These are phyloP conservation scores for Drosophila stalkeri DNA, from an alignment of 2,888 invertebrate genomes.

Conservation along the genomic window DNA sequence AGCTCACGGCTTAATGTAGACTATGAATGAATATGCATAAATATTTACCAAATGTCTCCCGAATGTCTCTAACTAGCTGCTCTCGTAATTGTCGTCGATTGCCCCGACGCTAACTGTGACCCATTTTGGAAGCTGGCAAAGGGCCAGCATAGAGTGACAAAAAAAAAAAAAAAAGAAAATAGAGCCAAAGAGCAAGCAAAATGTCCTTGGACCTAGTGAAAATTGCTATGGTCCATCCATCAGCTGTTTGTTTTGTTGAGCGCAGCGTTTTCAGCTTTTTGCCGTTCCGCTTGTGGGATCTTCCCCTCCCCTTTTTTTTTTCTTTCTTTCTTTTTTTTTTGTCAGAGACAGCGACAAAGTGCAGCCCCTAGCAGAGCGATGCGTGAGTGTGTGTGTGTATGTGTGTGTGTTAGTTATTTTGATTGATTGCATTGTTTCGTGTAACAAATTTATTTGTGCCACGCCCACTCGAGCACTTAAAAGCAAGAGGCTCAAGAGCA, in stretches of 20 bases:
- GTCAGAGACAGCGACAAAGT: slow-evolving; percentile 58
- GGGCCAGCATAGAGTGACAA: background rate
- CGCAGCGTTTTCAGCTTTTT: slow-evolving; percentile 57
- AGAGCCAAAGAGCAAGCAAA: slow-evolving; percentile 25
- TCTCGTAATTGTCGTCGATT: slow-evolving; percentile 28
- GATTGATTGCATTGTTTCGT: slow-evolving; percentile 78
- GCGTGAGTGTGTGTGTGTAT: background rate
- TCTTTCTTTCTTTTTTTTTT: slow-evolving; percentile 12
- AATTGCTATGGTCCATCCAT: slow-evolving; percentile 67
- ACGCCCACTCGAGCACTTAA: slow-evolving; percentile 52
- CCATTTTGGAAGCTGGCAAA: slow-evolving; percentile 52
- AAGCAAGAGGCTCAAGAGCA: slow-evolving; percentile 39
- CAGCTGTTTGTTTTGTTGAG: slow-evolving; percentile 68
- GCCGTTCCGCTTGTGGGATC: slow-evolving; percentile 31
- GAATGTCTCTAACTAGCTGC: slow-evolving; percentile 37
- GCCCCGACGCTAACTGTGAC: slow-evolving; percentile 49
- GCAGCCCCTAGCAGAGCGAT: slow-evolving; percentile 41
- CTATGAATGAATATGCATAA: slow-evolving; percentile 40
- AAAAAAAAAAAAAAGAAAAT: slow-evolving; percentile 12
- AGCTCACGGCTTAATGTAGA: background rate
- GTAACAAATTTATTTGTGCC: slow-evolving; percentile 73
- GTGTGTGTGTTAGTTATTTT: slow-evolving; percentile 63
- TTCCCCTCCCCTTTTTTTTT: slow-evolving; percentile 14
- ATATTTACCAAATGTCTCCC: slow-evolving; percentile 43
- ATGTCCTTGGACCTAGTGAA: slow-evolving; percentile 74